Evolutionary conservation across 2,888 invertebrate species (phyloP), one percentile per base, ranked within the genome.

Genomic region (Sphaerophoria rueppellii): DNA sequence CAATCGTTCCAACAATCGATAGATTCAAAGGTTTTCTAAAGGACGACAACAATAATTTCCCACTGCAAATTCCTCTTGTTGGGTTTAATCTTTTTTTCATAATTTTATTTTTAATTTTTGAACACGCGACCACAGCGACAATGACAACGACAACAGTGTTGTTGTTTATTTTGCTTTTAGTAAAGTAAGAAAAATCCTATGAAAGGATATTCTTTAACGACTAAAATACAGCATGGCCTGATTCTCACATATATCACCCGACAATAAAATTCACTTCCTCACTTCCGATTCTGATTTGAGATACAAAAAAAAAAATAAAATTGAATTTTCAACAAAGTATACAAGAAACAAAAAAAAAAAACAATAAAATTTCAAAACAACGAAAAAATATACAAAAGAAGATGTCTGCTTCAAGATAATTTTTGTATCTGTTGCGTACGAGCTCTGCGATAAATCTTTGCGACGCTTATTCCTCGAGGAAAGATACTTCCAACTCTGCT

Each of bases 401-500:
- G 48, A 16, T 60, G 16, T 37, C 54, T 16, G 11, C 50, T 24
- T 37, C 48, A 48, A 43, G 43, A 43, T 46, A 11, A 34, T 34
- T 16, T 63, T 48, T 52, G 85, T 85, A 85, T 81, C 85, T 85
- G 85, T 85, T 85, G 85, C 85, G 81, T 85, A 77, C 52, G 24
- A 12, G 81, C 85, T 70, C 81, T 43, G 69, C 76, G 69, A 43
- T 6, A 9, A 40, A 50, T 35, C 65, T 40, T 24, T 24, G 24
- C 1, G 67, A 54, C 76, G 73, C 73, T 50, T 81, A 24, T 24
- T 24, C 24, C 24, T 24, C 24, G 50, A 11, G 12, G 55, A 34
- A 67, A 69, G 85, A 81, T 77, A 77, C 73, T 85, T 65, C 60
- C 85, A 81, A 85, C 65, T 85, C 69, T 76, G 72, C 73, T 85